Conservation (phyloP, 2,113 vertebrate species). For the Poicephalus gulielmi region DNA sequence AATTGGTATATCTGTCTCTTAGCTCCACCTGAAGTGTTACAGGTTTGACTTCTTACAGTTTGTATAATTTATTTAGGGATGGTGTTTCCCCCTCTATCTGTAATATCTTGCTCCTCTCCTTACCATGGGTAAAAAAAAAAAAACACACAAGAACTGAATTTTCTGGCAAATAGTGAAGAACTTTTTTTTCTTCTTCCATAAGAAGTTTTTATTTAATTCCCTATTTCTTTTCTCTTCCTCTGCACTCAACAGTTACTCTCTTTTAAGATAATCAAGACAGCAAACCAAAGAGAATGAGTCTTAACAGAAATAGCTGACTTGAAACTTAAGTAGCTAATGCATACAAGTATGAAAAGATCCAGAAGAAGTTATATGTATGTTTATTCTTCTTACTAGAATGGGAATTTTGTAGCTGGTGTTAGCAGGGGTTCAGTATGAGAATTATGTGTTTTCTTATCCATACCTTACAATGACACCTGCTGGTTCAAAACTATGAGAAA, state of each 20-base stretch:
- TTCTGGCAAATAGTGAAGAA: background rate
- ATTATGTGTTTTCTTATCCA: background rate
- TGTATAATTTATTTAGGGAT: background rate
- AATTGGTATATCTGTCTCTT: background rate
- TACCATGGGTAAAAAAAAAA: background rate
- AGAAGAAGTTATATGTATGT: background rate
- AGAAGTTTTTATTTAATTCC: background rate
- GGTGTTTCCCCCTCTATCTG: background rate
- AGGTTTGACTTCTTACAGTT: slow-evolving; percentile 5
- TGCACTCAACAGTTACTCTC: background rate
- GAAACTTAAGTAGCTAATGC: background rate
- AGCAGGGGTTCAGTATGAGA: background rate
- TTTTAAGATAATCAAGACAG: background rate
- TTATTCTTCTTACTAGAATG: background rate
- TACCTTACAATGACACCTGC: background rate
- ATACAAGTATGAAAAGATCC: background rate
- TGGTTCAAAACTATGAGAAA: background rate
- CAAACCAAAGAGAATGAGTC: background rate
- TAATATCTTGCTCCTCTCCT: background rate
- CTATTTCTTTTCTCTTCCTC: background rate
- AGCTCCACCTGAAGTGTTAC: background rate
- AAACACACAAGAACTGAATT: background rate
- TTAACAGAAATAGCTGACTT: background rate
- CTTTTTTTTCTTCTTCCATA: background rate
- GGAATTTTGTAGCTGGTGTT: background rate